Evolutionary conservation across 2,797 vertebrate species (phyloP).

Genomic region (Fistularia tabacaria): DNA sequence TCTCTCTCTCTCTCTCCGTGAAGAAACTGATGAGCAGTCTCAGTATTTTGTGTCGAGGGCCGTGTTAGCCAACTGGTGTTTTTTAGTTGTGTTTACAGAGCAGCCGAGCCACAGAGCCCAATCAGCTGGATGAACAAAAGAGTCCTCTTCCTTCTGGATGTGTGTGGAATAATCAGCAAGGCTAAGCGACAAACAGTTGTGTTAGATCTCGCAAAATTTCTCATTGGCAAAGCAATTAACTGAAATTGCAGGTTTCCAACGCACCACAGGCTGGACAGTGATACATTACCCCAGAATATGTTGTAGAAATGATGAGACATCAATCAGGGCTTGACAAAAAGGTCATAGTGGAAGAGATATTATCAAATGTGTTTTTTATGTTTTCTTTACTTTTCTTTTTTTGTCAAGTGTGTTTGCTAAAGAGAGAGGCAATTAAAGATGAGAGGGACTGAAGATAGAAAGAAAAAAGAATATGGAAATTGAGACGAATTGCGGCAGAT

Average conservation of each 20-base stretch:
- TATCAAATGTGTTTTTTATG: no score
- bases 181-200: slow-evolving; percentile 41
- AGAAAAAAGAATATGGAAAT: neutral
- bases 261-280: slow-evolving; percentile 13
- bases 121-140: slow-evolving; percentile 47
- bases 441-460: slow-evolving; percentile 12
- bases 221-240: slow-evolving; percentile 35
- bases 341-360: no score
- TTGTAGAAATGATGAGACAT: neutral
- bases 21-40: slow-evolving; percentile 52
- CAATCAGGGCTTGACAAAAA: no score
- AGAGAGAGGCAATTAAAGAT: neutral
- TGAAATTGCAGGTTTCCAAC: neutral
- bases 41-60: slow-evolving; percentile 21
- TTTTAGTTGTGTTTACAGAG: slow-evolving; percentile 18
- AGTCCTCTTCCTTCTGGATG: slow-evolving; percentile 45
- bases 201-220: slow-evolving; percentile 11
- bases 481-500: slow-evolving; percentile 2
- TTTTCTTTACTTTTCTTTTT: no score
- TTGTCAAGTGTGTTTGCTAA: no score
- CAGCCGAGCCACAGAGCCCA: slow-evolving; percentile 39
- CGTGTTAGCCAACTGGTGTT: slow-evolving; percentile 10
- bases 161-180: slow-evolving; percentile 29
- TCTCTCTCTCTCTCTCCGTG: slow-evolving; percentile 17
- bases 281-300: slow-evolving; percentile 10